Percentiles rank a stretch among this genome's conserved stretches.
phyloP scores from a whole-genome alignment of 2,113 vertebrate species.

The Ailurus styani region DNA sequence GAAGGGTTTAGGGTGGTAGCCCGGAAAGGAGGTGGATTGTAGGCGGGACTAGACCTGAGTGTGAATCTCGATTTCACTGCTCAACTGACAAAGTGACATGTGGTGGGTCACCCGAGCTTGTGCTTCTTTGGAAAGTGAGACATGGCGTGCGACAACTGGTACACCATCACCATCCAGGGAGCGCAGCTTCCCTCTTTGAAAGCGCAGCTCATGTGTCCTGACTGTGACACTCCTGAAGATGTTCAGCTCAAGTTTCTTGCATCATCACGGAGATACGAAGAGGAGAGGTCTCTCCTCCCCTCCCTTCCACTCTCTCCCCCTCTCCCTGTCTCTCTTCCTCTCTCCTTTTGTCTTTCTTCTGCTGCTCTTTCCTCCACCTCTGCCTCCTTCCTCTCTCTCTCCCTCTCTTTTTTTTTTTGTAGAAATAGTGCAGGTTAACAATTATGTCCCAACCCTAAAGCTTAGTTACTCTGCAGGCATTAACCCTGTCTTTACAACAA shows the following conservation, averaged over 20 bases:
- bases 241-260: neutral
- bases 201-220: neutral
- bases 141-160: rapidly evolving
- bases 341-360: neutral
- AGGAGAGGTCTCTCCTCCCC: neutral
- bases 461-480: neutral
- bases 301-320: rapidly evolving
- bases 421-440: neutral
- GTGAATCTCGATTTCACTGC: neutral
- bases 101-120: rapidly evolving
- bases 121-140: neutral
- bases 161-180: rapidly evolving
- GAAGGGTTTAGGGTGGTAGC: neutral
- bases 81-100: rapidly evolving
- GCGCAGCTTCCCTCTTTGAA: neutral
- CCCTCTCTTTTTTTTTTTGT: neutral
- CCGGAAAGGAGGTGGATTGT: neutral
- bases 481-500: neutral
- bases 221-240: neutral
- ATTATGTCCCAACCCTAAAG: neutral
- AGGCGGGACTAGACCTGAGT: neutral
- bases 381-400: rapidly evolving
- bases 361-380: neutral
- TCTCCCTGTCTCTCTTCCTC: rapidly evolving
- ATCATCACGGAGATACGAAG: neutral